Evolutionary conservation across 2,113 vertebrate species (phyloP), one percentile per base, ranked within the genome.

Genomic region (Prolemur simus): DNA sequence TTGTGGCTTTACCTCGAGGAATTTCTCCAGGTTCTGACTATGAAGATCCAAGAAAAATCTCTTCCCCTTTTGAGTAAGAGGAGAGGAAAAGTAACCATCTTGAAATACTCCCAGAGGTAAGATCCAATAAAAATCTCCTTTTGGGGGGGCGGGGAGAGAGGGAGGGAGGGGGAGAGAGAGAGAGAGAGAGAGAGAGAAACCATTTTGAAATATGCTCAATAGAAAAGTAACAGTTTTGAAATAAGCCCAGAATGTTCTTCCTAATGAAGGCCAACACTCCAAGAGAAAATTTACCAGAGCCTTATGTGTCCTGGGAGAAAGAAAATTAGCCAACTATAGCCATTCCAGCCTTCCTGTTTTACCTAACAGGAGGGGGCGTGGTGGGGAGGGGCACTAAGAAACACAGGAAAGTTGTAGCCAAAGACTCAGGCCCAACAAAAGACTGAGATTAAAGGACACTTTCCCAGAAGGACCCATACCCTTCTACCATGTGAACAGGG

Each of bases 231-330:
- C 10, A 39, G 56, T 87, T 97, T 76, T 87, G 56, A 88, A 96
- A 73, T 76, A 95, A 97, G 7, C 52, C 69, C 39, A 80, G 34
- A 89, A 92, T 63, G 47, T 87, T 92, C 42, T 84, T 68, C 42
- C 8, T 60, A 85, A 86, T 54, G 91, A 96, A 96, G 69, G 74
- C 21, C 45, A 97, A 95, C 25, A 64, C 5, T 54, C 60, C 5
- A 77, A 97, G n/a, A 64, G 52, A 95, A 93, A 88, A 95, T 90
- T 85, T 56, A 87, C 39, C 54, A 82, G 37, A 96, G 56, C 6
- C 69, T 91, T 91, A 58, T 27, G 39, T 56, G 23, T 86, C 81
- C 92, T 56, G n/a, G 68, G 73, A 95, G 27, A 89, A 63, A 13
- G 32, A 21, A 27, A 85, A 95, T 23, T 81, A 93, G 54, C 27